Evolutionary conservation across 2,113 vertebrate genomes (phyloP).

Genomic region (Sigmodon hispidus): DNA sequence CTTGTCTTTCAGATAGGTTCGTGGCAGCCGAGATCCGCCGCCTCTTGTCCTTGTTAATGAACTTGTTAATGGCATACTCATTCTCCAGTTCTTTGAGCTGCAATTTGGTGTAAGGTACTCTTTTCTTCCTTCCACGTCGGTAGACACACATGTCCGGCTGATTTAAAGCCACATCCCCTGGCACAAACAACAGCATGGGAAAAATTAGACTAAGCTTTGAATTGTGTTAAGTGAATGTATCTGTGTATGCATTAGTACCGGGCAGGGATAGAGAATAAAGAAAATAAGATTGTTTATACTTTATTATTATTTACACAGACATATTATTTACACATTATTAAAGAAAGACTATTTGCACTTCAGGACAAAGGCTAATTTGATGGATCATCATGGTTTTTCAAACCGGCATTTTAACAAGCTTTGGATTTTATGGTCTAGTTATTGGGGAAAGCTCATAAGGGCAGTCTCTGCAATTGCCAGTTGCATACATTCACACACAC

Average conservation of each 20-base stretch:
- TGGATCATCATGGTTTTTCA: conserved; percentile 81
- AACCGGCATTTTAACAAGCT: conserved; percentile 74
- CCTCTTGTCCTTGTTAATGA: conserved; percentile 99
- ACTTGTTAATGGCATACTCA: conserved; percentile 95
- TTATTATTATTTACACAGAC: conserved; percentile 83
- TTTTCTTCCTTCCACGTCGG: conserved; percentile 97
- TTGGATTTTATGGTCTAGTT: conserved; percentile 61
- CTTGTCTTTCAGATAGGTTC: conserved; percentile 92
- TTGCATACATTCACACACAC: not conserved
- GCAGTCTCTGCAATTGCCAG: conserved; percentile 52
- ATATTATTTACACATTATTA: conserved; percentile 79
- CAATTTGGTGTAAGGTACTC: conserved; percentile 97
- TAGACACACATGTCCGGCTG: conserved; percentile 97
- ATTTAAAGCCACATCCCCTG: conserved; percentile 95
- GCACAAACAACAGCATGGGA: conserved; percentile 82
- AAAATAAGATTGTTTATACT: conserved; percentile 77
- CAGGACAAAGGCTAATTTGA: conserved; percentile 78
- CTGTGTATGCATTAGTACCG: not conserved
- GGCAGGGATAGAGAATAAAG: conserved; percentile 61
- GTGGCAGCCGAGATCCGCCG: conserved; percentile 92
- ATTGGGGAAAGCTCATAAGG: conserved; percentile 25
- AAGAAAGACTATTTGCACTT: conserved; percentile 77
- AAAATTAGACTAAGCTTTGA: conserved; percentile 82
- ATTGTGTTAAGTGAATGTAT: conserved; percentile 49
- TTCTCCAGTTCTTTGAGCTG: conserved; percentile 92